Percentiles rank a stretch among this genome's conserved stretches.
These are phyloP conservation scores for Ophion ventricosus DNA, from an alignment of 2,888 invertebrate species.

Conservation along the genomic window DNA sequence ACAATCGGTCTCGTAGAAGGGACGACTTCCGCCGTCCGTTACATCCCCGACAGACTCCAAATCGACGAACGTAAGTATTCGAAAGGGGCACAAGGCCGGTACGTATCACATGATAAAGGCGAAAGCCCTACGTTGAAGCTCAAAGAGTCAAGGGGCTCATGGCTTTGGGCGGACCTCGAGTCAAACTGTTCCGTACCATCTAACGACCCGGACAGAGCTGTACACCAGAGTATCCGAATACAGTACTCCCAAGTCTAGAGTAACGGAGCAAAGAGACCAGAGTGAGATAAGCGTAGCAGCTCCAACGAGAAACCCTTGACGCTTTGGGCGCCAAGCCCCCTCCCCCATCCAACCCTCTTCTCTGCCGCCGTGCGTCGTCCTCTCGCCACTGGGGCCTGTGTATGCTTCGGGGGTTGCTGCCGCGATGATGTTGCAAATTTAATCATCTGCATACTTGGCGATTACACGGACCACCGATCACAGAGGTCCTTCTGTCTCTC, in stretches of 20 bases:
- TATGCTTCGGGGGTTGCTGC: slow-evolving; percentile 78
- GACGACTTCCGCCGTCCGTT: slow-evolving; percentile 4
- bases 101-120: slow-evolving; percentile 22
- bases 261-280: slow-evolving; percentile 45
- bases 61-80: slow-evolving; percentile 53
- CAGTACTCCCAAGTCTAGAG: slow-evolving; percentile 27
- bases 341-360: slow-evolving; percentile 30
- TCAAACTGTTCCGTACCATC: slow-evolving; percentile 75
- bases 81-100: slow-evolving; percentile 33
- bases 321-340: slow-evolving; percentile 57
- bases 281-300: slow-evolving; percentile 48
- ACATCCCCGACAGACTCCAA: slow-evolving; percentile 33
- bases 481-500: slow-evolving; percentile 78
- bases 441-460: slow-evolving; percentile 84
- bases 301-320: slow-evolving; percentile 49
- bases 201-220: slow-evolving; percentile 70
- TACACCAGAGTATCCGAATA: slow-evolving; percentile 20
- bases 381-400: slow-evolving; percentile 67
- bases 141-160: slow-evolving; percentile 39
- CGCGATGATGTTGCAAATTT: slow-evolving; percentile 84
- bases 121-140: slow-evolving; percentile 28
- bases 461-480: slow-evolving; percentile 83
- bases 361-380: slow-evolving; percentile 7
- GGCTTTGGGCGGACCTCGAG: slow-evolving; percentile 77
- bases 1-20: slow-evolving; percentile 14